Conservation (phyloP, 2,797 vertebrate genomes). For the Pangasius macronema region DNA sequence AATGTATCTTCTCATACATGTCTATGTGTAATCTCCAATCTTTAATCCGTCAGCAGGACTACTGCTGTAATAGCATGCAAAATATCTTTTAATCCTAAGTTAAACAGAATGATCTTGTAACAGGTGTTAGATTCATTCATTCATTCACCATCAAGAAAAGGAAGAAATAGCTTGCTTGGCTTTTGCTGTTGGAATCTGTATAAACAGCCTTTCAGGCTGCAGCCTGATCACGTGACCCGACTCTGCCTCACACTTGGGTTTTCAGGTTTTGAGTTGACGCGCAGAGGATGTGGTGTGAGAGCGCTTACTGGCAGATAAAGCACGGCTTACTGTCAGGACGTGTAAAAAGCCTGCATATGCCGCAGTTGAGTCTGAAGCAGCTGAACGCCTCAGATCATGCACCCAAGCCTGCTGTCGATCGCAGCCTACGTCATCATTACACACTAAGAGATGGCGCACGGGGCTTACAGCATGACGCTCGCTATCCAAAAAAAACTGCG, state of each 20-base stretch:
- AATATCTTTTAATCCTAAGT: neutral
- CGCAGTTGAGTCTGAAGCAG: neutral
- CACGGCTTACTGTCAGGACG: neutral
- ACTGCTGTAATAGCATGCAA: neutral
- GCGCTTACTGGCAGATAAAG: neutral
- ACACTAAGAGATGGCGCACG: constrained; percentile 11
- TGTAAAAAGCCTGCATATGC: neutral
- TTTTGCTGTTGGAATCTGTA: neutral
- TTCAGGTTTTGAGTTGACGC: neutral
- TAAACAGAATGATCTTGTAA: constrained; percentile 13
- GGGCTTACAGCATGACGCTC: constrained; percentile 6
- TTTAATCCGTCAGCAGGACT: neutral
- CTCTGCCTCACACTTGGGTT: neutral
- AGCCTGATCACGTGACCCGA: constrained; percentile 26
- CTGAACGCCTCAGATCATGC: neutral
- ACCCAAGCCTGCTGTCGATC: constrained; percentile 8
- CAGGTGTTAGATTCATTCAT: constrained; percentile 24
- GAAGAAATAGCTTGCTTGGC: neutral
- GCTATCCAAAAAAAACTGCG: too few relatives aligned
- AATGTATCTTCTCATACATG: neutral
- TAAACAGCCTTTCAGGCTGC: neutral
- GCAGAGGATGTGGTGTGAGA: constrained; percentile 23
- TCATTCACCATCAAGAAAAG: constrained; percentile 12
- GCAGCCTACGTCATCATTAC: constrained; percentile 45
- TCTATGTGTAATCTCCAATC: neutral